Base-by-base conservation (phyloP, 2,888 invertebrate species). In the Cyrtodaria siliqua region DNA sequence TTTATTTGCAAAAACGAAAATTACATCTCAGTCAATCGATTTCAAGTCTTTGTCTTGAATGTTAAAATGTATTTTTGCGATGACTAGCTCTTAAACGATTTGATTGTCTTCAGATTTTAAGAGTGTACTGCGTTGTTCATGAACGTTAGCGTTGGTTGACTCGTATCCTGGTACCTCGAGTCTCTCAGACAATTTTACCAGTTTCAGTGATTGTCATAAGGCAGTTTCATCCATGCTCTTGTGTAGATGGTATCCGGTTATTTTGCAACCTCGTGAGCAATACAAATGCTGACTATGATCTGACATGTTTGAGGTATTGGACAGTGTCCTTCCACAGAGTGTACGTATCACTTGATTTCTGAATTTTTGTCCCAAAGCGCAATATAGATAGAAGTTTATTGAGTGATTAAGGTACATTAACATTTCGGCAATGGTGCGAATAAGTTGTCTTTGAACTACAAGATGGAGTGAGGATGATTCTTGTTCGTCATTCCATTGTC, bases 361-460 rank as follows among this genome's bases (percentile, higher is more conserved):
- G 70, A 90, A 90, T 57, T 89, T 90, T 29, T 87, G 86, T 18
- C 89, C 89, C 14, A 87, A 79, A 56, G 88, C 89, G 71, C 89
- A 90, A 62, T 90, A 90, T 27, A 90, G 79, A 55, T 88, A 87
- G 73, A 92, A 92, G 82, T 92, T 92, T 56, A 89, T 86, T 16
- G 90, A 90, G 68, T 92, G 92, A 68, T 92, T 92, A 14, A 89
- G 62, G 72, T 89, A 92, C 92, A 92, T 92, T 4, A 92, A 82
- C 49, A 91, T 79, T 59, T 90, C 87, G 0, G 90, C 86, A 26
- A 90, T 74, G 0, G 91, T 90, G 20, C 86, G 63, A 3, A 88
- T 81, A 24, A 92, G 79, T 24, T 79, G 78, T 44, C 85, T 64
- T 26, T 66, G 67, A 9, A 82, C 81, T 16, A 76, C 47, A 56